Conservation (phyloP, 2,113 vertebrate species). For the Bos javanicus region DNA sequence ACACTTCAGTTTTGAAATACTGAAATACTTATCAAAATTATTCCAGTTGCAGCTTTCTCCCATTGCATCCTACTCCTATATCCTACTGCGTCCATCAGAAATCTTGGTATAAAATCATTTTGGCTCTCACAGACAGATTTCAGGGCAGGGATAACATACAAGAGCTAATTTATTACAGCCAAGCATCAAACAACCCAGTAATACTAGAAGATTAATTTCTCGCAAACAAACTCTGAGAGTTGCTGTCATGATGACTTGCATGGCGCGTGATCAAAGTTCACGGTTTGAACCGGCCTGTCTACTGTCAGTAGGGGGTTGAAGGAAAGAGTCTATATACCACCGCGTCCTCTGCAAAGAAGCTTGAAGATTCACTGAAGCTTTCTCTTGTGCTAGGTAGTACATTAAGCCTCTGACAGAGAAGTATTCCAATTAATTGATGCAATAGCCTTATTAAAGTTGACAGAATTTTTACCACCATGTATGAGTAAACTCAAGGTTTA, state of each 20-base stretch:
- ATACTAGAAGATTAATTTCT: conserved; percentile 51
- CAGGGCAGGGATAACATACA: background rate
- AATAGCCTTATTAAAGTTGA: background rate
- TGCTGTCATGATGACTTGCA: conserved; percentile 5
- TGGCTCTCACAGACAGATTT: background rate
- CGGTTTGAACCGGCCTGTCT: background rate
- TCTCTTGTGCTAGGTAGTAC: background rate
- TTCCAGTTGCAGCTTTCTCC: background rate
- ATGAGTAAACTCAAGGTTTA: background rate
- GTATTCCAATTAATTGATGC: background rate
- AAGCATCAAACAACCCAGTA: conserved; percentile 1
- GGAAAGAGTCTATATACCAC: background rate
- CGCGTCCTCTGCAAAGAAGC: background rate
- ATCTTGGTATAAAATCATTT: background rate
- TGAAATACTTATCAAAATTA: background rate
- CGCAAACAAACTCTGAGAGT: conserved; percentile 17
- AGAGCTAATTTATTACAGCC: conserved; percentile 37
- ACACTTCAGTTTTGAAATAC: background rate
- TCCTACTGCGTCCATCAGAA: background rate
- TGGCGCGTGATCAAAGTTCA: conserved; percentile 8
- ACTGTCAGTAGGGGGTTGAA: background rate
- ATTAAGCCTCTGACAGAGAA: background rate
- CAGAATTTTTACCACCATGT: background rate
- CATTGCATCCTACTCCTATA: background rate
- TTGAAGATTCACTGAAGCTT: background rate